Evolutionary conservation across 2,113 vertebrate species (phyloP).

Genomic region (Addax nasomaculatus): DNA sequence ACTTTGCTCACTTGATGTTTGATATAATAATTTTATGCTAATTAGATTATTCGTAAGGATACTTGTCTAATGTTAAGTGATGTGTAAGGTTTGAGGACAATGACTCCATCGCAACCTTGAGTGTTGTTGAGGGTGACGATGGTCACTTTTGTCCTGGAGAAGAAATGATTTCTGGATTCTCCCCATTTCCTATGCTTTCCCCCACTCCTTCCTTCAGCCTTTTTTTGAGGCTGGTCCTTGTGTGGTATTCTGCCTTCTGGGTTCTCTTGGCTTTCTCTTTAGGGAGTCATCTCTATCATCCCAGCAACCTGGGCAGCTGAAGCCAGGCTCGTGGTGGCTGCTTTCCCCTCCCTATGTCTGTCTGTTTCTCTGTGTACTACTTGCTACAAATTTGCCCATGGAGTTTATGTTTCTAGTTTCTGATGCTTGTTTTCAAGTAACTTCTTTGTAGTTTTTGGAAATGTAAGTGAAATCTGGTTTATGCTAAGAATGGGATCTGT

Average conservation of each 20-base stretch:
- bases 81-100: neutral
- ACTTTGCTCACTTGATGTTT: neutral
- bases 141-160: neutral
- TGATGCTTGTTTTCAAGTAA: neutral
- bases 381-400: neutral
- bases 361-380: accelerated
- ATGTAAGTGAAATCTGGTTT: neutral
- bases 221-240: neutral
- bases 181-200: neutral
- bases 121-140: neutral
- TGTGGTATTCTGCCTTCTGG: neutral
- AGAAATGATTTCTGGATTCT: neutral
- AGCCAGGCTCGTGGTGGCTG: neutral
- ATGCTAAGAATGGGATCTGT: neutral
- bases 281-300: neutral
- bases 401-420: neutral
- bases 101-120: no score
- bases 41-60: neutral
- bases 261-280: neutral
- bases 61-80: neutral
- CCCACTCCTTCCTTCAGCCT: neutral
- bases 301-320: neutral
- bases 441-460: neutral
- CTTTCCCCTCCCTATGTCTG: neutral
- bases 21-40: neutral